A percentile compares a stretch with the other conserved stretches of the same genome.
Conservation (phyloP, 2,797 vertebrate species). For the Enteromius viviparus region DNA sequence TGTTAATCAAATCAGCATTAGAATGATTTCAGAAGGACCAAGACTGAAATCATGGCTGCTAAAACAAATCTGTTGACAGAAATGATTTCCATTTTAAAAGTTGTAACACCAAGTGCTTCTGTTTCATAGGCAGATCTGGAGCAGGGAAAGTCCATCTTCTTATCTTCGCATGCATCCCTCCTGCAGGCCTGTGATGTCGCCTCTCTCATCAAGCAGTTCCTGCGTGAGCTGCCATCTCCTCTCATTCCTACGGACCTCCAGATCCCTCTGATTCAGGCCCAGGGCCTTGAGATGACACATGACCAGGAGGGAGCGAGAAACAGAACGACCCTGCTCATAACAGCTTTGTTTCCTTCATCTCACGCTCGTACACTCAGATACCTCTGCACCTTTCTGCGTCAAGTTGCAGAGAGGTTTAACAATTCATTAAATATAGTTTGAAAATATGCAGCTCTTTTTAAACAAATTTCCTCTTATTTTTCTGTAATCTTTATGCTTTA, state of each 20-base stretch:
- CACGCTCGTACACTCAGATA: conserved; percentile 62
- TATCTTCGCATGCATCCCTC: conserved; percentile 40
- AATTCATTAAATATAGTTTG: not conserved
- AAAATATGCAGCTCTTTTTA: not conserved
- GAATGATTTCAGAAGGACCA: not conserved
- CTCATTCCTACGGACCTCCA: conserved; percentile 67
- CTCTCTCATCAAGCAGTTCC: conserved; percentile 71
- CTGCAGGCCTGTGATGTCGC: conserved; percentile 70
- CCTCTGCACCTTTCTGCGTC: conserved; percentile 67
- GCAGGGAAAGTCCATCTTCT: conserved; percentile 56
- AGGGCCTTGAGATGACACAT: conserved; percentile 52
- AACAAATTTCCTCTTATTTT: too few species aligned
- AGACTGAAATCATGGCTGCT: not conserved
- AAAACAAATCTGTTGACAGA: not conserved
- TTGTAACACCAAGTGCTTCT: not conserved
- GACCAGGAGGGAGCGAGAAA: conserved; percentile 38
- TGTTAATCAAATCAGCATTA: not conserved
- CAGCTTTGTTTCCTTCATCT: conserved; percentile 63
- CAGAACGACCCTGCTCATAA: conserved; percentile 60
- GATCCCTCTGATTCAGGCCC: conserved; percentile 67
- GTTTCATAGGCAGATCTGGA: conserved; percentile 59
- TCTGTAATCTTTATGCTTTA: not conserved
- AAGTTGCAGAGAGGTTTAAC: conserved; percentile 59
- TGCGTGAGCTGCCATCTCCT: conserved; percentile 67
- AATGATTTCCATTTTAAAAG: not conserved